phyloP scores from a whole-genome alignment of 2,113 vertebrate species.

The Channa argus region DNA sequence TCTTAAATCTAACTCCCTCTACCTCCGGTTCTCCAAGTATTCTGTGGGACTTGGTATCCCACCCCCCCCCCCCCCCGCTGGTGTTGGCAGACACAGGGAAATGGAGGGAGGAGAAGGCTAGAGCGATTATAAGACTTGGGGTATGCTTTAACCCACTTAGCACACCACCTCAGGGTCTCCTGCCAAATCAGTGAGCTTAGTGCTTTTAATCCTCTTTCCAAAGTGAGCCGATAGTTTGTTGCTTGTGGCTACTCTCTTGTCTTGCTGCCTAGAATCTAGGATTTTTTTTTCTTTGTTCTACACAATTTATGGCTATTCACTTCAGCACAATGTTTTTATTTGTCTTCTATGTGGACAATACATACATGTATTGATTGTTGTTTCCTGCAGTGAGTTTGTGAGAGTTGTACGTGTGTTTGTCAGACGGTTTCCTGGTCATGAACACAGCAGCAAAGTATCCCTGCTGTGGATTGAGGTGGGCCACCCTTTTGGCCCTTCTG shows the following conservation, averaged over 20 bases:
- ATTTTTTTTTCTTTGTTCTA: conserved; percentile 1
- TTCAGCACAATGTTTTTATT: conserved; percentile 25
- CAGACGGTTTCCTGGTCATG: conserved; percentile 57
- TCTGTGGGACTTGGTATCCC: conserved; percentile 48
- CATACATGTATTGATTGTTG: conserved; percentile 6
- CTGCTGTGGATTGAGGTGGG: conserved; percentile 66
- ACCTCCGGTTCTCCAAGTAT: conserved; percentile 31
- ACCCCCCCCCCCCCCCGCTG: conserved; percentile 52
- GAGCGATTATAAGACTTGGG: conserved; percentile 74
- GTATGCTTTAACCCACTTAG: conserved; percentile 84
- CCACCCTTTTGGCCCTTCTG: conserved; percentile 38
- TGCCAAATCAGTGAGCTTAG: conserved; percentile 81
- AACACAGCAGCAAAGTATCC: conserved; percentile 52
- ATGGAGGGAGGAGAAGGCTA: conserved; percentile 10
- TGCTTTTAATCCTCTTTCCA: conserved; percentile 79
- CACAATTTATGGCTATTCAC: conserved; percentile 34
- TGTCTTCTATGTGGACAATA: conserved; percentile 10
- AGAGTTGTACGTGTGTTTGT: conserved; percentile 19
- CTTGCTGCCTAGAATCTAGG: conserved; percentile 25
- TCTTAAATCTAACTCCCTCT: conserved; percentile 12
- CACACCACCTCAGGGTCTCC: conserved; percentile 73
- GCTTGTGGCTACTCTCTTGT: conserved; percentile 58
- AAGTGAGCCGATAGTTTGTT: conserved; percentile 67
- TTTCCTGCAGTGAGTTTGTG: conserved; percentile 11
- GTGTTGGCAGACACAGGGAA: conserved; percentile 58